Base-by-base conservation (phyloP, 2,888 invertebrate genomes). In the Cheilosia scutellata region DNA sequence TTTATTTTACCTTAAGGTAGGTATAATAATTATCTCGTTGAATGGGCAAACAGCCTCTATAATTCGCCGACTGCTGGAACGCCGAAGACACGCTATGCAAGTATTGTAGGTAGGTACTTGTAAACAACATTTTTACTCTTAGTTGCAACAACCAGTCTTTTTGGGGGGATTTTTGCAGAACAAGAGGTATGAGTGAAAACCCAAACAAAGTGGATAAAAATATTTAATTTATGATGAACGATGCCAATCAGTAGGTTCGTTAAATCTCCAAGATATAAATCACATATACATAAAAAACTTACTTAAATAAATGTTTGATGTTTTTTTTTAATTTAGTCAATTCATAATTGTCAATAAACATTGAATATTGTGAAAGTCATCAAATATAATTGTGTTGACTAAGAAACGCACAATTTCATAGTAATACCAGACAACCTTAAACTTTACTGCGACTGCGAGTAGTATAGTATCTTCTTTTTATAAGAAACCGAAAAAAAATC, bases 341-440 rank as follows among this genome's bases (percentile, higher is more conserved):
- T 40, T 33, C 44, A 47, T 57, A 57, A 76, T 49, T 77, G 47
- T 68, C 62, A 72, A 83, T 83, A 78, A 77, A 66, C 66, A 55
- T 82, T 60, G 71, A 77, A 62, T 51, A 65, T 78, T 83, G 78
- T 83, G 82, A 83, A 83, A 83, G 82, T 78, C 66, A 68, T 80
- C 40, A 55, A 75, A 68, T 49, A 55, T 53, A 53, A 72, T 49
- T 47, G 65, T 76, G 20, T 20, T 20, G 65, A 80, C 51, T 49
- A 27, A 82, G 44, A 76, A 37, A 82, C 82, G 60, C 60, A 66
- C 65, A 77, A 60, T 53, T 70, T 76, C 57, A 65, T 72, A 58
- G 76, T 76, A 51, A 70, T 37, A 63, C 37, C 55, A 77, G 77
- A 55, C 77, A 83, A 72, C 82, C 82, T 82, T 77, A 82, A 82